A percentile compares a stretch with the other conserved stretches of the same genome.
These are phyloP conservation scores for Caenorhabditis briggsae DNA, from an alignment of 1,140 invertebrate species.

Conservation along the genomic window DNA sequence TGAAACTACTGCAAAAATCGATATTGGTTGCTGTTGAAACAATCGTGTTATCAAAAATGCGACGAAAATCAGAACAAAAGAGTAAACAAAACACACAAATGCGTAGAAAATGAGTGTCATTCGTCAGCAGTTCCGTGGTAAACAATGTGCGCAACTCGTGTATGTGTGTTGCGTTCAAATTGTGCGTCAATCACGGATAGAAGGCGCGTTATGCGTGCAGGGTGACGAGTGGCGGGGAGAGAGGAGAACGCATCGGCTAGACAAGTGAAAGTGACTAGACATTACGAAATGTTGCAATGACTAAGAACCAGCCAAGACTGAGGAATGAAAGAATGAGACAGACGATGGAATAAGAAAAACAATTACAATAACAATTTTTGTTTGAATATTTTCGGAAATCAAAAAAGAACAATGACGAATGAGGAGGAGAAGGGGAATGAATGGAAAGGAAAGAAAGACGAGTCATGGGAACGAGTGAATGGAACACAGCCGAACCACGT, in stretches of 20 bases:
- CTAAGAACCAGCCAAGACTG: background rate
- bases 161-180: background rate
- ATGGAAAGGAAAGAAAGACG: background rate
- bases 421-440: background rate
- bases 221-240: background rate
- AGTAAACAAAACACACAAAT: background rate
- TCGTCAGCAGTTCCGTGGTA: background rate
- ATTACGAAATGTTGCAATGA: background rate
- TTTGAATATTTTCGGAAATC: background rate
- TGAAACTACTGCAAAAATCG: constrained; percentile 20
- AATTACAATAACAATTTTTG: too few relatives aligned
- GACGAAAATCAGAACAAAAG: background rate
- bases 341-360: background rate
- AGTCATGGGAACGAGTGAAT: too few relatives aligned
- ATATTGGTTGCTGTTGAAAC: too few relatives aligned
- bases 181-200: background rate
- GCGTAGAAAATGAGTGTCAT: background rate
- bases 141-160: background rate
- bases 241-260: background rate
- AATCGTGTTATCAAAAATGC: too few relatives aligned
- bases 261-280: background rate
- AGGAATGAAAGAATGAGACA: background rate
- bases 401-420: background rate
- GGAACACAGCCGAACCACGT: too few relatives aligned
- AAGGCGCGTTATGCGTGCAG: background rate